Conservation (phyloP, 2,113 vertebrate genomes). For the Nerophis ophidion region DNA sequence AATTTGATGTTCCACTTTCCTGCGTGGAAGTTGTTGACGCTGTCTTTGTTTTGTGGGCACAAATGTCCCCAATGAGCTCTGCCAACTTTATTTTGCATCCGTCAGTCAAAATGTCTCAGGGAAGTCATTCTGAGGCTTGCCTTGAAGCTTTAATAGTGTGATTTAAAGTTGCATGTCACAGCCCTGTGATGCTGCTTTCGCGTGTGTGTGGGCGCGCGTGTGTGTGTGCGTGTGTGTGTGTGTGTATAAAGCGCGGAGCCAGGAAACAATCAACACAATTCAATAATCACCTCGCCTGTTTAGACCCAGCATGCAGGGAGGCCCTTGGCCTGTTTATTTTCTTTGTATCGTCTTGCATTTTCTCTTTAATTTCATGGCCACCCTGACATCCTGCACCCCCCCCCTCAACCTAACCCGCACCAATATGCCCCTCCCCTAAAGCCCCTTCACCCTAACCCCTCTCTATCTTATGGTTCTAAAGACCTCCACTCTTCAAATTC, state of each 20-base stretch:
- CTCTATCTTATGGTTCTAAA: background rate
- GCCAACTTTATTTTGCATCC: no score
- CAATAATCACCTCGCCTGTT: slow-evolving; percentile 53
- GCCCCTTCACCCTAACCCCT: background rate
- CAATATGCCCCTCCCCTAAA: background rate
- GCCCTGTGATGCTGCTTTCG: no score
- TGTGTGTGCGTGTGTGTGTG: no score
- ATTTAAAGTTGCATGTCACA: background rate
- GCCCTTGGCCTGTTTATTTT: slow-evolving; percentile 54
- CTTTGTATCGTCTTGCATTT: slow-evolving; percentile 56
- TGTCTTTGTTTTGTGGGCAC: no score
- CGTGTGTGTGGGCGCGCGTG: no score
- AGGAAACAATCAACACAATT: slow-evolving; percentile 59
- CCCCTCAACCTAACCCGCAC: background rate
- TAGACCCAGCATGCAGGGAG: slow-evolving; percentile 36
- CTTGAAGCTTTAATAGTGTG: background rate
- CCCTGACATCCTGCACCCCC: slow-evolving; percentile 48
- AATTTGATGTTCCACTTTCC: no score
- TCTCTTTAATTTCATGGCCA: slow-evolving; percentile 63
- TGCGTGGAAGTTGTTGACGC: no score
- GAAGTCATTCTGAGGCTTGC: no score
- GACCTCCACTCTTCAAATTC: slow-evolving; percentile 15
- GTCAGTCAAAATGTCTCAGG: no score
- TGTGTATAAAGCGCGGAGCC: slow-evolving; percentile 19
- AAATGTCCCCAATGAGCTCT: no score